A percentile compares a stretch with the other conserved stretches of the same genome.
These are phyloP conservation scores for Acanthopagrus latus DNA, from an alignment of 2,797 vertebrate species.

Conservation along the genomic window DNA sequence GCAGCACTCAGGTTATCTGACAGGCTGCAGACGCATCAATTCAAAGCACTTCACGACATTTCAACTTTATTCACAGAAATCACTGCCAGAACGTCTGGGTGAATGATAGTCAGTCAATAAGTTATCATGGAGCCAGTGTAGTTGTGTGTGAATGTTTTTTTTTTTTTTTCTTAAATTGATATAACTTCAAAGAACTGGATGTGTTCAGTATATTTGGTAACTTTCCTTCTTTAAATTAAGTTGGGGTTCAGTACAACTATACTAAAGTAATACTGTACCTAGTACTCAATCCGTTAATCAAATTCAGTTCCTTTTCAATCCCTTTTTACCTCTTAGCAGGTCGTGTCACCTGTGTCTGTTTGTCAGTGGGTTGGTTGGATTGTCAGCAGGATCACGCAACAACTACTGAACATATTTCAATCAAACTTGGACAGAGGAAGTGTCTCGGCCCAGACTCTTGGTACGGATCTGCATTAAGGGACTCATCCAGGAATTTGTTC, in stretches of 20 bases:
- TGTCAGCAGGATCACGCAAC: too few species aligned
- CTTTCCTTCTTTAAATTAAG: neutral
- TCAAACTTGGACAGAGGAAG: too few species aligned
- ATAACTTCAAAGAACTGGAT: neutral
- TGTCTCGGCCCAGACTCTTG: too few species aligned
- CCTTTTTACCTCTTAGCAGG: too few species aligned
- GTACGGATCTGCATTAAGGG: too few species aligned
- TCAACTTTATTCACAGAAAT: neutral
- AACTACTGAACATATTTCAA: too few species aligned
- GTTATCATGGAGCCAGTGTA: neutral
- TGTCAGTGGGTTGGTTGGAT: too few species aligned
- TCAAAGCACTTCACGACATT: neutral
- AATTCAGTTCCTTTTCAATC: too few species aligned
- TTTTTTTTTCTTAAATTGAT: neutral
- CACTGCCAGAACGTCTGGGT: neutral
- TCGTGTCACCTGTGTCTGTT: too few species aligned
- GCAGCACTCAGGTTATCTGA: slow-evolving; percentile 3
- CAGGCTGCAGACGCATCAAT: neutral
- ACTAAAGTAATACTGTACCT: neutral
- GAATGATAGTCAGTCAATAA: neutral
- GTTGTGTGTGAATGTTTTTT: neutral
- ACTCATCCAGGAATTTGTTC: too few species aligned
- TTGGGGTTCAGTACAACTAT: neutral
- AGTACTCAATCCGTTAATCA: neutral
- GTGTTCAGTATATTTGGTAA: neutral